phyloP scores from a whole-genome alignment of 2,113 vertebrate genomes.

The Rousettus leschenaultii region DNA sequence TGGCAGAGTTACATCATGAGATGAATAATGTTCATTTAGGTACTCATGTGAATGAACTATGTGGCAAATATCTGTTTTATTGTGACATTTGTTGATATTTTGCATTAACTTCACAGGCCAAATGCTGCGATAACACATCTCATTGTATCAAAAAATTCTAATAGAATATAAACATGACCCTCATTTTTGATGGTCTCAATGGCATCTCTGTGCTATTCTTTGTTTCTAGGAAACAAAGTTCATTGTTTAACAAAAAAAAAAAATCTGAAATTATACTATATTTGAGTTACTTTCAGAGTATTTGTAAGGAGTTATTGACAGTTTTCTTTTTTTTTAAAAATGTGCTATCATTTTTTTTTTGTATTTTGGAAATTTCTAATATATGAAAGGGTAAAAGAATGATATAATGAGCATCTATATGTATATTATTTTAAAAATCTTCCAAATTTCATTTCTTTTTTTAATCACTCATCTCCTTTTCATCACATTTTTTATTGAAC shows the following conservation, averaged over 20 bases:
- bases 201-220: not conserved
- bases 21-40: not conserved
- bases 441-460: not conserved
- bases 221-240: not conserved
- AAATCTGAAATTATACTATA: not conserved
- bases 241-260: not conserved
- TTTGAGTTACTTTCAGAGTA: not conserved
- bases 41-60: not conserved
- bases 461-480: not conserved
- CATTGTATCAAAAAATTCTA: not conserved
- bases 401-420: not conserved
- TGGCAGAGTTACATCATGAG: not conserved
- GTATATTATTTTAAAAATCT: not conserved
- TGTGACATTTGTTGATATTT: not conserved
- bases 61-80: not conserved
- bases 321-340: not conserved
- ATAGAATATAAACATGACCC: not conserved
- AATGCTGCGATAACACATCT: not conserved
- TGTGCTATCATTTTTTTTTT: not conserved
- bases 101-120: not conserved
- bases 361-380: not conserved
- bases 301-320: not conserved
- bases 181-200: not conserved
- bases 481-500: not conserved
- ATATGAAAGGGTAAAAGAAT: not conserved